A percentile compares a stretch with the other conserved stretches of the same genome.
phyloP scores from a whole-genome alignment of 2,113 vertebrate genomes.

The Gasterosteus aculeatus region DNA sequence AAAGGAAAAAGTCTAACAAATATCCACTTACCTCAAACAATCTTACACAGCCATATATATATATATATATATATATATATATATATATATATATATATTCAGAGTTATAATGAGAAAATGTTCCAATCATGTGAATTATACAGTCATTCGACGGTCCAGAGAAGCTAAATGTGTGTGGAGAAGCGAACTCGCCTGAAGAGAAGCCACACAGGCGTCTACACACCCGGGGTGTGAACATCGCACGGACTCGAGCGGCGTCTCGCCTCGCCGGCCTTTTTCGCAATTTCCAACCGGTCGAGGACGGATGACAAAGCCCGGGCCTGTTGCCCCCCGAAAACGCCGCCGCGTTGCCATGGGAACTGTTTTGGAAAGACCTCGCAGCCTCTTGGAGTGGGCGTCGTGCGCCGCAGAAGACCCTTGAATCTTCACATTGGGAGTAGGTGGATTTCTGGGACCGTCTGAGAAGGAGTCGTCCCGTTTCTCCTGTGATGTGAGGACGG shows the following conservation, averaged over 20 bases:
- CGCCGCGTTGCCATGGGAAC: conserved; percentile 71
- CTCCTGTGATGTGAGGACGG: conserved; percentile 21
- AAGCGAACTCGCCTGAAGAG: neutral
- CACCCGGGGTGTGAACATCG: conserved; percentile 22
- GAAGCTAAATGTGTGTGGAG: too few species aligned
- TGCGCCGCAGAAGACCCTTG: conserved; percentile 18
- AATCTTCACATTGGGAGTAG: neutral
- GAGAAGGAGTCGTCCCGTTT: neutral
- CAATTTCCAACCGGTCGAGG: conserved; percentile 36
- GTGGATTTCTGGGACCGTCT: neutral
- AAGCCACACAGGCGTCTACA: conserved; percentile 1
- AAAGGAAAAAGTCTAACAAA: neutral
- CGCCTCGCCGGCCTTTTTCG: conserved; percentile 45
- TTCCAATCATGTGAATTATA: neutral
- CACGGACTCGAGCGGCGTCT: conserved; percentile 22
- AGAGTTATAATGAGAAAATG: neutral
- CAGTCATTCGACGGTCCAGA: neutral
- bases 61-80: too few species aligned
- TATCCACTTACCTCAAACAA: neutral
- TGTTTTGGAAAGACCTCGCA: conserved; percentile 67
- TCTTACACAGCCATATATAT: neutral
- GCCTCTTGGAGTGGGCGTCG: conserved; percentile 62
- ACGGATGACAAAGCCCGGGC: conserved; percentile 39
- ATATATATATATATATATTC: too few species aligned
- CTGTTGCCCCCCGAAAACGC: conserved; percentile 22